phyloP scores from a whole-genome alignment of 2,888 invertebrate genomes.

The Chloroclysta siterata region DNA sequence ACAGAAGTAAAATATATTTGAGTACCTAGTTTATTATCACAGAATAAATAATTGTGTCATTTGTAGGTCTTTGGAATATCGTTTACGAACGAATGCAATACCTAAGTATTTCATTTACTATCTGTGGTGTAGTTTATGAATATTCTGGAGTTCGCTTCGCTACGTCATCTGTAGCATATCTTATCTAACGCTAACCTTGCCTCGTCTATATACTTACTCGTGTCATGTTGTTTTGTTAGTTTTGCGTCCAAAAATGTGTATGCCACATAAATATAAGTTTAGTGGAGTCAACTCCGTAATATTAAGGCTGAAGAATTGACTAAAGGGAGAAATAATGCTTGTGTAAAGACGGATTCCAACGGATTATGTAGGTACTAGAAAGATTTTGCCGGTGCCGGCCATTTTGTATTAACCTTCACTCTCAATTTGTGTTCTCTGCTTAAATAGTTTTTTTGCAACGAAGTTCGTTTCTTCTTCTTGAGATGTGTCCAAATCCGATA shows the following conservation, averaged over 20 bases:
- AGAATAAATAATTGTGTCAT: no score
- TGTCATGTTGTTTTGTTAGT: neutral
- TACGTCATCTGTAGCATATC: neutral
- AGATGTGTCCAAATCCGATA: no score
- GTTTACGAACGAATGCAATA: no score
- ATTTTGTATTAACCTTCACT: constrained; percentile 12
- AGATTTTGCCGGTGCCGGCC: constrained; percentile 11
- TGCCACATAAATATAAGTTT: neutral
- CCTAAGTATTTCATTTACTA: neutral
- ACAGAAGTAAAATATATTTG: no score
- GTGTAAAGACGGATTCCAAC: constrained; percentile 1
- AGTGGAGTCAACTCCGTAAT: neutral
- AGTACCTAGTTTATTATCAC: no score
- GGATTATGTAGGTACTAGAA: constrained; percentile 4
- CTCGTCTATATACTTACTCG: neutral
- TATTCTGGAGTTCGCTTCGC: neutral
- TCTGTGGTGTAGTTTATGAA: constrained; percentile 5
- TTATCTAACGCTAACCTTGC: neutral
- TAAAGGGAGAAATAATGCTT: neutral
- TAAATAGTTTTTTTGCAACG: neutral
- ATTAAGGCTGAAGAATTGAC: neutral
- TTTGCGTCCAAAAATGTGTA: neutral
- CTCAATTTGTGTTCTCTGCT: neutral
- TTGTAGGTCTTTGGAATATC: no score
- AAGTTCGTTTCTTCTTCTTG: no score